Evolutionary conservation across 1,140 invertebrate species (phyloP), one percentile per base, ranked within the genome.

Genomic region (Sycophaga agraensis): DNA sequence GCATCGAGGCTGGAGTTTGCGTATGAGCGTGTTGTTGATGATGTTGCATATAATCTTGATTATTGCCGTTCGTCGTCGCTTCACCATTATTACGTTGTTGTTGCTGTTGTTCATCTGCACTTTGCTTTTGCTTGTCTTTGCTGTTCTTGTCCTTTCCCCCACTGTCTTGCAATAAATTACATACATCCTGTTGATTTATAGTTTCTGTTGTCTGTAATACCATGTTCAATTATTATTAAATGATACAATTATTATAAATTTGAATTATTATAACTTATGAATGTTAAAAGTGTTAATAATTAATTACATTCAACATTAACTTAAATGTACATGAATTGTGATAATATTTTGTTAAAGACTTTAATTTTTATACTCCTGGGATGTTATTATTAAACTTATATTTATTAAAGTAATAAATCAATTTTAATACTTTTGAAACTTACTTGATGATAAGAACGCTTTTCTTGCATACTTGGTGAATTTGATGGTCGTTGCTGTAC

Each of bases 11-110:
- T 22, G 81, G 79, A 1, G 79, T 82, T 54, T 81, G 79, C 0
- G 79, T 82, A 56, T 82, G 81, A 28, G 79, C 79, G 4, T 82
- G 80, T 37, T 81, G 80, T 31, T 81, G 80, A 63, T 81, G 79
- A 53, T 80, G 78, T 67, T 81, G 79, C 22, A 77, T 71, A 39
- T 79, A 79, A 64, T 81, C 76, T 57, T 82, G 79, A 24, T 81
- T 79, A 60, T 64, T 35, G 37, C 66, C 45, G 50, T 75, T 72
- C 59, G 77, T 72, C 24, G 76, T 72, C 19, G 75, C 67, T 19
- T 70, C 60, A 37, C 76, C 73, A 14, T 73, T 74, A 26, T 75
- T 73, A 19, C 42, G 39, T 4, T 34, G 43, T 9, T 43, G 53
- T 26, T 82, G 79, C 37, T 81, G 78, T 50, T 80, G 78, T 2